A percentile compares a stretch with the other conserved stretches of the same genome.
phyloP scores from a whole-genome alignment of 1,140 invertebrate genomes.

The Glossosoma conforme region DNA sequence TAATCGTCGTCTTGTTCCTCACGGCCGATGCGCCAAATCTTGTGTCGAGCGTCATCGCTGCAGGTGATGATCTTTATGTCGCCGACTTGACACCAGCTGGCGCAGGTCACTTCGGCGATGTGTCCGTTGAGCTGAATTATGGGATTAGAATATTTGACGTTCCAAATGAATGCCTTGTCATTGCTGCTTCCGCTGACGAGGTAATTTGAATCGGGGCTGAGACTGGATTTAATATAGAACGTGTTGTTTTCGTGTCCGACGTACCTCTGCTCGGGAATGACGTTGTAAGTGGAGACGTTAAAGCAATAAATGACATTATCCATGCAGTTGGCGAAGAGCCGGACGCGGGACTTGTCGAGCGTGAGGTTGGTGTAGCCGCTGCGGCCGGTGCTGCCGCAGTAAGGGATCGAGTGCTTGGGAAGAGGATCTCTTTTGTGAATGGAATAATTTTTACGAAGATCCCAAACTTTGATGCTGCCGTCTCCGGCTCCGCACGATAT shows the following conservation, averaged over 20 bases:
- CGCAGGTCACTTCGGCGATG: conserved; percentile 76
- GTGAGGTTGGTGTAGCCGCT: conserved; percentile 76
- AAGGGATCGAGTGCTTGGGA: conserved; percentile 66
- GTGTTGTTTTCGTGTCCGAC: conserved; percentile 69
- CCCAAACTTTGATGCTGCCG: conserved; percentile 83
- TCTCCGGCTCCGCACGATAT: conserved; percentile 79
- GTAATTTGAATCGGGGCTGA: conserved; percentile 75
- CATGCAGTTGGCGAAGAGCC: conserved; percentile 81
- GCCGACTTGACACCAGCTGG: conserved; percentile 64
- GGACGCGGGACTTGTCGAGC: conserved; percentile 61
- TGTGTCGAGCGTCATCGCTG: conserved; percentile 72
- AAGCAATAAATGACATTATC: conserved; percentile 82
- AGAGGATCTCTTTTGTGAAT: conserved; percentile 63
- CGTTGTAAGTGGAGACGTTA: conserved; percentile 67
- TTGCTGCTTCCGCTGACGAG: conserved; percentile 81
- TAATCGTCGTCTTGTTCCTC: conserved; percentile 50
- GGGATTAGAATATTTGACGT: conserved; percentile 57
- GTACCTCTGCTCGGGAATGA: conserved; percentile 57
- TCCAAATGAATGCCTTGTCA: conserved; percentile 80
- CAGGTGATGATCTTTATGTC: conserved; percentile 66
- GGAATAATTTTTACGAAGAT: conserved; percentile 74
- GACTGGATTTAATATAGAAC: conserved; percentile 76
- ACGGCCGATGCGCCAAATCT: conserved; percentile 66
- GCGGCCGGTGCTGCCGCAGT: conserved; percentile 60
- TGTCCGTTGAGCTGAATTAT: conserved; percentile 68